Evolutionary conservation across 2,888 invertebrate species (phyloP).

Genomic region (Pandemis heparana): DNA sequence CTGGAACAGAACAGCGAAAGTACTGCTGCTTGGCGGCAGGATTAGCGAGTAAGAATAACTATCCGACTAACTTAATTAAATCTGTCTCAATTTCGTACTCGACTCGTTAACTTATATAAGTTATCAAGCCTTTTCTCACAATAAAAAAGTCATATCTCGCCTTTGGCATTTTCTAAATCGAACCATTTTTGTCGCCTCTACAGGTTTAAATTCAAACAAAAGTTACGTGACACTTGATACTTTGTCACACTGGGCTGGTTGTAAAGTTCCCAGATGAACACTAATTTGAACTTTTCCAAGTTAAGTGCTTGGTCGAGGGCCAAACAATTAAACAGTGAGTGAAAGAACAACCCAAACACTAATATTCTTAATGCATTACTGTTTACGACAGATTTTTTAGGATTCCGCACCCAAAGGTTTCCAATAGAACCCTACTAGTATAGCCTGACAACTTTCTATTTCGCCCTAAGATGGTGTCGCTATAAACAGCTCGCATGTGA

Average conservation of each 20-base stretch:
- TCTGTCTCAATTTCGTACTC: not conserved
- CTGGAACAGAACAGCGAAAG: not conserved
- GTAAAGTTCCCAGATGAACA: constrained; percentile 17
- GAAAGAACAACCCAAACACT: constrained; percentile 20
- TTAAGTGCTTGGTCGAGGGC: constrained; percentile 35
- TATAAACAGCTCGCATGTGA: too few relatives aligned
- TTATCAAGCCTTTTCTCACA: not conserved
- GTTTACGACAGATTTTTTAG: constrained; percentile 9
- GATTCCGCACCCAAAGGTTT: not conserved
- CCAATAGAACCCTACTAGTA: too few relatives aligned
- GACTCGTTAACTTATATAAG: not conserved
- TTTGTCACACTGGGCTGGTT: not conserved
- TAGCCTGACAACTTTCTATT: too few relatives aligned
- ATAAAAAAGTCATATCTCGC: not conserved
- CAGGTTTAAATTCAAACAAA: not conserved
- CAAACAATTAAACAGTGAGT: constrained; percentile 36
- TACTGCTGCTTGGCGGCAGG: not conserved
- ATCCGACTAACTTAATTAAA: not conserved
- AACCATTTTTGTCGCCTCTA: not conserved
- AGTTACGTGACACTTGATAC: not conserved
- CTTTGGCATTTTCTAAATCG: not conserved
- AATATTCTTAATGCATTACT: constrained; percentile 30
- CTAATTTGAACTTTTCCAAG: constrained; percentile 19
- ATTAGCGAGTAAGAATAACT: not conserved
- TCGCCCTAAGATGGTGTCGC: not conserved